Evolutionary conservation across 1,140 invertebrate species (phyloP).

Genomic region (Hestina assimilis): DNA sequence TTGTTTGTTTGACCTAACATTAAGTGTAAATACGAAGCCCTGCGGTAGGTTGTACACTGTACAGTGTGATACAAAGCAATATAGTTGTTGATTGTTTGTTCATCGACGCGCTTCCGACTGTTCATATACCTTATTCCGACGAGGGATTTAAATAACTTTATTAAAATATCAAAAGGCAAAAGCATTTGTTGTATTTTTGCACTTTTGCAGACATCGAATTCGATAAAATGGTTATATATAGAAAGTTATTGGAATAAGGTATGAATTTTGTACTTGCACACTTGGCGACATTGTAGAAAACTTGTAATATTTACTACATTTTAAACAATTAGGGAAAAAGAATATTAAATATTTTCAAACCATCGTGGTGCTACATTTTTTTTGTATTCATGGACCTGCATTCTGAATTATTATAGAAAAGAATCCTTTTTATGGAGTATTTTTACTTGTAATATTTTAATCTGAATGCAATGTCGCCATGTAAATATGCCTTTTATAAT

Average conservation of each 20-base stretch:
- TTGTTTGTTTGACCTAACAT: background rate
- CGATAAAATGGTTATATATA: no score
- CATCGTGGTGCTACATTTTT: no score
- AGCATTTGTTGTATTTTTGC: no score
- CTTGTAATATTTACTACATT: no score
- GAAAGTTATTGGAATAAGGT: background rate
- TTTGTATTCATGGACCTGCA: no score
- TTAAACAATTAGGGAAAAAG: no score
- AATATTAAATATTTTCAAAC: no score
- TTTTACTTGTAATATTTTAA: background rate
- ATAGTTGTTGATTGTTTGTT: background rate
- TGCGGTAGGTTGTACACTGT: background rate
- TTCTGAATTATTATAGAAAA: no score
- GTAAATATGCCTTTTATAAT: conserved; percentile 28
- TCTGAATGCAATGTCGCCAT: background rate
- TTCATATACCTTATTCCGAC: no score
- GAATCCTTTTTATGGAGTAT: background rate
- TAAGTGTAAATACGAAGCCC: background rate
- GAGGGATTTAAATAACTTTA: no score
- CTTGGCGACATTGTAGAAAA: background rate
- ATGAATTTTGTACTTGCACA: conserved; percentile 4
- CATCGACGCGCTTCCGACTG: background rate
- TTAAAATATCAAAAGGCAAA: no score
- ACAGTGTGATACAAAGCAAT: background rate
- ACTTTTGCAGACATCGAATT: no score